A percentile compares a stretch with the other conserved stretches of the same genome.
phyloP scores from a whole-genome alignment of 2,888 invertebrate species.

The Itoplectis maculator region DNA sequence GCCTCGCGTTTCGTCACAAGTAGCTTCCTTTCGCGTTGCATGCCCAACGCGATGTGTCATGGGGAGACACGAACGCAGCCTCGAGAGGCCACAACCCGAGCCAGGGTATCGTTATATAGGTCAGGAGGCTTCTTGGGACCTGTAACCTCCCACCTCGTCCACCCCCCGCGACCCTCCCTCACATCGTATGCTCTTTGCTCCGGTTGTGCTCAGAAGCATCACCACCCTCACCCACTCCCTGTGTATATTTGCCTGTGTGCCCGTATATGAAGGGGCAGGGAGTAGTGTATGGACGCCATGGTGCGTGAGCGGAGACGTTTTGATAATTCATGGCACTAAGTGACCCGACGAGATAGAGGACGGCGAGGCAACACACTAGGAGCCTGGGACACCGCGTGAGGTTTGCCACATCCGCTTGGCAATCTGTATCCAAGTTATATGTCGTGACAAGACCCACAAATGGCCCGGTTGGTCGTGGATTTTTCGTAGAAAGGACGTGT shows the following conservation, averaged over 20 bases:
- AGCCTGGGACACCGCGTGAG: background rate
- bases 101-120: slow-evolving; percentile 24
- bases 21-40: slow-evolving; percentile 10
- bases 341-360: background rate
- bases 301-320: slow-evolving; percentile 17
- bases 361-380: background rate
- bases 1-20: background rate
- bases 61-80: slow-evolving; percentile 1
- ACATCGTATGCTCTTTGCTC: slow-evolving; percentile 6
- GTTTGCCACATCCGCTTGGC: background rate
- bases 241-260: background rate
- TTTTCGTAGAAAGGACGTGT: too few relatives aligned
- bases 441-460: too few relatives aligned
- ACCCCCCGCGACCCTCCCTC: background rate
- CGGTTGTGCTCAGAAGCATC: background rate
- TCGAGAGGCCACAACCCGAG: slow-evolving; percentile 20
- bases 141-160: background rate
- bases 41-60: slow-evolving; percentile 9
- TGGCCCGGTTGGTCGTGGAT: too few relatives aligned
- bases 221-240: background rate
- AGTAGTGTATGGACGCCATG: background rate
- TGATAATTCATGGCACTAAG: slow-evolving; percentile 25
- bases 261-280: too few relatives aligned
- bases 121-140: slow-evolving; percentile 29
- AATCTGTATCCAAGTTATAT: too few relatives aligned